Conservation (phyloP, 1,140 invertebrate species). For the Drusus annulatus region DNA sequence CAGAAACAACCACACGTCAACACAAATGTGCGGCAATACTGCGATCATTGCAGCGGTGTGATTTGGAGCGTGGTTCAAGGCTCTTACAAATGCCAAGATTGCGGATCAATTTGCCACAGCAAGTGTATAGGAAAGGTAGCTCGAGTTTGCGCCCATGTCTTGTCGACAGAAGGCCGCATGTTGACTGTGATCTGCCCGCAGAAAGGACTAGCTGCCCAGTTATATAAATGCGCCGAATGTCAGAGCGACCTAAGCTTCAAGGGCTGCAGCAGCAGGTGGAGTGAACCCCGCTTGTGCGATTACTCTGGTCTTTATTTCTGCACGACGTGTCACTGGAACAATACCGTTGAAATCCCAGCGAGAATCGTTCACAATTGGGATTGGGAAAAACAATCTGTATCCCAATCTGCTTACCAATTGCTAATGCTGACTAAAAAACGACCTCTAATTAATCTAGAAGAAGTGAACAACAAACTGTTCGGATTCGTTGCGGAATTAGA, state of each 20-base stretch:
- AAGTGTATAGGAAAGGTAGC: conserved; percentile 83
- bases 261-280: conserved; percentile 73
- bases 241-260: conserved; percentile 81
- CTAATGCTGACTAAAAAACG: conserved; percentile 73
- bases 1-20: conserved; percentile 72
- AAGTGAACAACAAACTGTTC: conserved; percentile 88
- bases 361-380: conserved; percentile 96
- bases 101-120: conserved; percentile 74
- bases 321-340: conserved; percentile 92
- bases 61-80: conserved; percentile 80
- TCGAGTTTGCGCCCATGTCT: conserved; percentile 84
- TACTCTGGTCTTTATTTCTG: conserved; percentile 94
- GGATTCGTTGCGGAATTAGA: conserved; percentile 88
- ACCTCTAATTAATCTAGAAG: conserved; percentile 86
- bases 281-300: conserved; percentile 87
- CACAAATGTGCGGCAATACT: conserved; percentile 75
- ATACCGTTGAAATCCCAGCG: conserved; percentile 85
- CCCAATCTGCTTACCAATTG: conserved; percentile 82
- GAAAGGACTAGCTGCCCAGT: conserved; percentile 81
- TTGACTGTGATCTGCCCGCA: conserved; percentile 88
- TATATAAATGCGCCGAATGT: conserved; percentile 88
- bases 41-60: conserved; percentile 88
- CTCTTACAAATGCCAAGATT: conserved; percentile 68
- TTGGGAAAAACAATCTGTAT: conserved; percentile 83
- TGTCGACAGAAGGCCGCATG: conserved; percentile 82